A percentile compares a stretch with the other conserved stretches of the same genome.
Evolutionary conservation across 2,888 invertebrate genomes (phyloP).

Genomic region (Tenthredo distinguenda): DNA sequence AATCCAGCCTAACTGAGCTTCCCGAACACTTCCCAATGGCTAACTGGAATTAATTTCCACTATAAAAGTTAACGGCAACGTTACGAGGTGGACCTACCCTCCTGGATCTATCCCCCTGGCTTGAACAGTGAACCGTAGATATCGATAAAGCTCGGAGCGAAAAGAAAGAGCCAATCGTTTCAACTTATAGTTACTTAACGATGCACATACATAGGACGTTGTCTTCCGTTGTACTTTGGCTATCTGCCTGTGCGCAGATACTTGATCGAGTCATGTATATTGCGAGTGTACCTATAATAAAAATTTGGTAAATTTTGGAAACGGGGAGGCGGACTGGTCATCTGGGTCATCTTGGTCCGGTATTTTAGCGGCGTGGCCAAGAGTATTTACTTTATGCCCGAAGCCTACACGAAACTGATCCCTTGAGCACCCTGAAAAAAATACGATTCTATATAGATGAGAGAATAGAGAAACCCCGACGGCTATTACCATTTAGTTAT

Average conservation of each 20-base stretch:
- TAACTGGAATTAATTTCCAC: slow-evolving; percentile 43
- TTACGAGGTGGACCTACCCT: slow-evolving; percentile 24
- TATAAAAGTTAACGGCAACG: slow-evolving; percentile 43
- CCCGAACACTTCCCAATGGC: slow-evolving; percentile 29
- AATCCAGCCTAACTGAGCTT: slow-evolving; percentile 40
- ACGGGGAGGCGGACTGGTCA: slow-evolving; percentile 15
- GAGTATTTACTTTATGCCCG: slow-evolving; percentile 48
- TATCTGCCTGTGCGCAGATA: background rate
- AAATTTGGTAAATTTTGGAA: slow-evolving; percentile 5
- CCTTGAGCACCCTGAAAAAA: slow-evolving; percentile 39
- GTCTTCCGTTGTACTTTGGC: background rate
- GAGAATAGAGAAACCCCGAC: slow-evolving; percentile 39
- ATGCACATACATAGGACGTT: background rate
- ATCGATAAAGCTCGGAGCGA: background rate
- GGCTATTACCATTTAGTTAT: slow-evolving; percentile 47
- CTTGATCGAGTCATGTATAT: background rate
- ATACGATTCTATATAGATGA: slow-evolving; percentile 29
- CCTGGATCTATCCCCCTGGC: background rate
- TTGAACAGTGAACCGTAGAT: background rate
- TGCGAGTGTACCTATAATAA: background rate
- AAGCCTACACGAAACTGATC: slow-evolving; percentile 36
- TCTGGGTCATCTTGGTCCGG: slow-evolving; percentile 35
- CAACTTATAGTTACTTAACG: background rate
- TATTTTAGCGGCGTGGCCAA: slow-evolving; percentile 31
- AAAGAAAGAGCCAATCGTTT: background rate